These are phyloP conservation scores for Alaudala cheleensis DNA, from an alignment of 2,113 vertebrate species.

Conservation along the genomic window DNA sequence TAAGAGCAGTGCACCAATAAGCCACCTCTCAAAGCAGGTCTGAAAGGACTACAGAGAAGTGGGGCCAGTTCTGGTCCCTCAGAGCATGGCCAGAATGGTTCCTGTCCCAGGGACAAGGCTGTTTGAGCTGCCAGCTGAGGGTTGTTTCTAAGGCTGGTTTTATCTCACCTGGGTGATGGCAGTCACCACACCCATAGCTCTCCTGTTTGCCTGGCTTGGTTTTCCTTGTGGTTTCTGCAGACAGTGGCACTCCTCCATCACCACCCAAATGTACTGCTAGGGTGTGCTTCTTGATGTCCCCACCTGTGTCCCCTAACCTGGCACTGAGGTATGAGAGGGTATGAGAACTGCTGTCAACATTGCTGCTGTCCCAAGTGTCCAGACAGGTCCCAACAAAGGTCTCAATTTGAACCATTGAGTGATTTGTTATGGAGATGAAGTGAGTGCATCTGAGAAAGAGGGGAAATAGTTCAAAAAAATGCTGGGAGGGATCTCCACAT, in stretches of 20 bases:
- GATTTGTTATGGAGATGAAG: background rate
- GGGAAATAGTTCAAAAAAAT: background rate
- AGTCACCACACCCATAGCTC: background rate
- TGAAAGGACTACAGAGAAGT: background rate
- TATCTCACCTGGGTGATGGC: background rate
- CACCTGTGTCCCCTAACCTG: background rate
- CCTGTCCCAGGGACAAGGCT: background rate
- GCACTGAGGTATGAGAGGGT: background rate
- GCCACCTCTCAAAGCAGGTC: background rate
- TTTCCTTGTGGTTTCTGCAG: background rate
- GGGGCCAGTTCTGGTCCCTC: background rate
- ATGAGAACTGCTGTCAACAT: background rate
- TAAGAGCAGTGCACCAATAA: background rate
- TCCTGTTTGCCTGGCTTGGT: background rate
- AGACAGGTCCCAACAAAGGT: background rate
- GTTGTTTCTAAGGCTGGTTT: background rate
- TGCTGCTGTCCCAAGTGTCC: fast-evolving
- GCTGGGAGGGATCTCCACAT: background rate
- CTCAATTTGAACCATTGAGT: background rate
- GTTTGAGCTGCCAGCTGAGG: background rate
- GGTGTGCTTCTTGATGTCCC: background rate
- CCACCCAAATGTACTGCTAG: background rate
- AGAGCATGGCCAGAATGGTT: background rate
- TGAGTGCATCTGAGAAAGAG: background rate
- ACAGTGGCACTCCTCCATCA: background rate